Conservation (phyloP, 2,888 invertebrate genomes). For the Acrobasis repandana region DNA sequence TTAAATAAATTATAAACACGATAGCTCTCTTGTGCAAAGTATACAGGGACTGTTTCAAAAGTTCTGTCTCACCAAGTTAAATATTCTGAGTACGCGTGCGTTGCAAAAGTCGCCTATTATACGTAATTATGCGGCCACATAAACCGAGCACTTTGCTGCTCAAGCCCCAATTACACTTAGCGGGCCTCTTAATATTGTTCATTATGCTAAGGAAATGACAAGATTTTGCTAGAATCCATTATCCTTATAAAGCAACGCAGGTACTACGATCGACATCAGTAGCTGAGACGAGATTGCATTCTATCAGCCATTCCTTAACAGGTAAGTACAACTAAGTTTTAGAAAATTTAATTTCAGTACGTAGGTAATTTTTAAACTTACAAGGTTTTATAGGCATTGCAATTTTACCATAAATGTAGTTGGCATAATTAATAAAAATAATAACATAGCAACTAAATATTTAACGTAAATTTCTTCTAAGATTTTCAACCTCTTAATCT, state of each 20-base stretch:
- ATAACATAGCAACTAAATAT: too few species aligned
- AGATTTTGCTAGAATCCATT: constrained; percentile 70
- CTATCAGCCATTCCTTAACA: constrained; percentile 45
- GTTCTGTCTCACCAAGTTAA: constrained; percentile 65
- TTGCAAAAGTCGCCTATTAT: constrained; percentile 77
- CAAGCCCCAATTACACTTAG: constrained; percentile 73
- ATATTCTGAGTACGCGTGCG: constrained; percentile 68
- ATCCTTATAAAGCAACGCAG: constrained; percentile 54
- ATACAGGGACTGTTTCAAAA: constrained; percentile 53
- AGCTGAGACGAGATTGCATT: constrained; percentile 28
- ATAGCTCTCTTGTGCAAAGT: not conserved
- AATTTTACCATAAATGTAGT: not conserved
- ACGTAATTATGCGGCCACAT: constrained; percentile 76
- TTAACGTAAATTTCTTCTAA: too few species aligned
- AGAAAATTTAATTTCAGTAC: not conserved
- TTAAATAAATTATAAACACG: too few species aligned
- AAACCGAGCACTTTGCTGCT: constrained; percentile 71
- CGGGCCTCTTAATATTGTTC: constrained; percentile 75
- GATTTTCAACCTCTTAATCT: too few species aligned
- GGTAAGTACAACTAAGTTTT: constrained; percentile 25
- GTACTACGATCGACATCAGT: constrained; percentile 31
- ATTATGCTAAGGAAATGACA: constrained; percentile 75
- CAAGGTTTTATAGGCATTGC: too few species aligned
- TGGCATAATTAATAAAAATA: too few species aligned
- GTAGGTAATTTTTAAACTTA: not conserved